A percentile compares a stretch with the other conserved stretches of the same genome.
Evolutionary conservation across 2,888 invertebrate species (phyloP).

Genomic region (Polietes domitor): DNA sequence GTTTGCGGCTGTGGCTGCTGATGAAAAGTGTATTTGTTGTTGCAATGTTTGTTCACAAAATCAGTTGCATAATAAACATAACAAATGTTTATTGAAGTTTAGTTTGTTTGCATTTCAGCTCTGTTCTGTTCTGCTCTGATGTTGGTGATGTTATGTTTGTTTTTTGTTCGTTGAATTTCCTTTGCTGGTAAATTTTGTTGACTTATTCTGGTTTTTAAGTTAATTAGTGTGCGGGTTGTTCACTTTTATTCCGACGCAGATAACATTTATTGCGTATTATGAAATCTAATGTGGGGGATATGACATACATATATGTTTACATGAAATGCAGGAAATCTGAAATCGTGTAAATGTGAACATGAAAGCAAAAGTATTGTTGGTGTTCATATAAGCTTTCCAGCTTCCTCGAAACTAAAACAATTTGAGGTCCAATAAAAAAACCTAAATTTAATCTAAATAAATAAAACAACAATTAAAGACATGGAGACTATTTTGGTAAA

Average conservation of each 20-base stretch:
- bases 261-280: slow-evolving; percentile 22
- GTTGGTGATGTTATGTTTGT: neutral
- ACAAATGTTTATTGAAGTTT: slow-evolving; percentile 21
- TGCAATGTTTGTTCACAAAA: slow-evolving; percentile 43
- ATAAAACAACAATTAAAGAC: too few species aligned
- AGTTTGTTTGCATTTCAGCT: slow-evolving; percentile 1
- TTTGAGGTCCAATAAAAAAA: too few species aligned
- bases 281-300: too few species aligned
- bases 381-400: too few species aligned
- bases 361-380: too few species aligned
- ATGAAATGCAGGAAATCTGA: too few species aligned
- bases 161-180: neutral
- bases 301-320: too few species aligned
- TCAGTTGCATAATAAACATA: slow-evolving; percentile 38
- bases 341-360: too few species aligned
- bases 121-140: too few species aligned
- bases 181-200: slow-evolving; percentile 27
- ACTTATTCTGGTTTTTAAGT: slow-evolving; percentile 18
- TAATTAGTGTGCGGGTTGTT: slow-evolving; percentile 21
- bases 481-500: too few species aligned
- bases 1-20: neutral
- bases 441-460: too few species aligned
- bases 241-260: slow-evolving; percentile 5
- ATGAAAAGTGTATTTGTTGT: slow-evolving; percentile 19
- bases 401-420: too few species aligned